Percentiles rank a stretch among this genome's conserved stretches.
These are phyloP conservation scores for Silurus lanzhouensis DNA, from an alignment of 2,797 vertebrate genomes.

Conservation along the genomic window DNA sequence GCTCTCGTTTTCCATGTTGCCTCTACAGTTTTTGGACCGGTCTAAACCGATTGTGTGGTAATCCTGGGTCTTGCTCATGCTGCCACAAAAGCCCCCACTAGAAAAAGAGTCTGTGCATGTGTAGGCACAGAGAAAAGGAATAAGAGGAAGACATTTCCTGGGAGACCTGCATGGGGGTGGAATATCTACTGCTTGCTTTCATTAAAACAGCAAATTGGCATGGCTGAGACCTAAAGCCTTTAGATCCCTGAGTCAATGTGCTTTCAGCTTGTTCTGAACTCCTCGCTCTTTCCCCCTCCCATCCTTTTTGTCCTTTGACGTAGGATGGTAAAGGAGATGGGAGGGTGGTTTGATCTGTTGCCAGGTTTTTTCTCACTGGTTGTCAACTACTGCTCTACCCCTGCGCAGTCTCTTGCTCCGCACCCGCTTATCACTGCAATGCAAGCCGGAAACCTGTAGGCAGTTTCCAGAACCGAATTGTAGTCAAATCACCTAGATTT, in stretches of 20 bases:
- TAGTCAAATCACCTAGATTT: slow-evolving; percentile 39
- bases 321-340: slow-evolving; percentile 70
- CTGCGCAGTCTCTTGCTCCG: slow-evolving; percentile 41
- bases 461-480: slow-evolving; percentile 52
- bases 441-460: slow-evolving; percentile 59
- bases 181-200: slow-evolving; percentile 63
- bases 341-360: slow-evolving; percentile 75
- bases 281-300: slow-evolving; percentile 53
- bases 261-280: slow-evolving; percentile 69
- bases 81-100: slow-evolving; percentile 32
- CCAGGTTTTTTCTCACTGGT: slow-evolving; percentile 73
- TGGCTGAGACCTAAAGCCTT: slow-evolving; percentile 63
- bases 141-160: slow-evolving; percentile 52
- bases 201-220: slow-evolving; percentile 76
- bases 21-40: slow-evolving; percentile 20
- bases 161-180: slow-evolving; percentile 57
- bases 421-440: slow-evolving; percentile 72
- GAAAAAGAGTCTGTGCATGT: slow-evolving; percentile 17
- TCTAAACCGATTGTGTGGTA: slow-evolving; percentile 21
- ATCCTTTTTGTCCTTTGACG: slow-evolving; percentile 57
- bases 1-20: slow-evolving; percentile 6
- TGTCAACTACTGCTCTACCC: slow-evolving; percentile 43
- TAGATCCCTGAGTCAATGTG: slow-evolving; percentile 75
- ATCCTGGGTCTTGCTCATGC: slow-evolving; percentile 42
- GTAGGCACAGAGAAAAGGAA: slow-evolving; percentile 39